Evolutionary conservation across 2,113 vertebrate genomes (phyloP).

Genomic region (Panthera uncia): DNA sequence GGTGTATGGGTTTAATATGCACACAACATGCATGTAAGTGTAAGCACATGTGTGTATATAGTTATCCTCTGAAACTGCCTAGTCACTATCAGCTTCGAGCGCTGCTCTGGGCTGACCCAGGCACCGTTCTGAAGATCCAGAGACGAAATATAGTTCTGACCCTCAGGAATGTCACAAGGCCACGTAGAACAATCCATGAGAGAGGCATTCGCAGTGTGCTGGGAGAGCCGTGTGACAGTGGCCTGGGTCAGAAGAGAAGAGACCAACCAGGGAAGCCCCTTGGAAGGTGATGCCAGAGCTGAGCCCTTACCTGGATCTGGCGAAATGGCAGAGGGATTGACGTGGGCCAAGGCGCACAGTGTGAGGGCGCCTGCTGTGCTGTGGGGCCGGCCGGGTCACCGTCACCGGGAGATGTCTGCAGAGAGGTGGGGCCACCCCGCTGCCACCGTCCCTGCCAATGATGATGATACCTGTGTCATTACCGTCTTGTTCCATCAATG

Average conservation of each 20-base stretch:
- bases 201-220: no score
- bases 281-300: no score
- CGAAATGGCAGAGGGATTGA: background rate
- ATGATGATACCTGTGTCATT: background rate
- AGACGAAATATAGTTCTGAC: accelerated
- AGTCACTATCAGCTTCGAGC: background rate
- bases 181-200: background rate
- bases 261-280: background rate
- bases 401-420: no score
- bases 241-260: background rate
- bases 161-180: background rate
- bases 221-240: background rate
- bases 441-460: background rate
- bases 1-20: background rate
- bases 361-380: background rate
- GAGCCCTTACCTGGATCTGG: background rate
- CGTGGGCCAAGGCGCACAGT: background rate
- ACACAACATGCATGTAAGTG: background rate
- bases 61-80: background rate
- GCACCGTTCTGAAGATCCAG: background rate
- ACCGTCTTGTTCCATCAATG: no score
- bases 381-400: no score
- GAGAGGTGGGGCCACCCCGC: background rate
- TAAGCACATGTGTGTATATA: background rate
- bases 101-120: accelerated